Base-by-base conservation (phyloP, 2,797 vertebrate genomes). In the Siniperca undulata region DNA sequence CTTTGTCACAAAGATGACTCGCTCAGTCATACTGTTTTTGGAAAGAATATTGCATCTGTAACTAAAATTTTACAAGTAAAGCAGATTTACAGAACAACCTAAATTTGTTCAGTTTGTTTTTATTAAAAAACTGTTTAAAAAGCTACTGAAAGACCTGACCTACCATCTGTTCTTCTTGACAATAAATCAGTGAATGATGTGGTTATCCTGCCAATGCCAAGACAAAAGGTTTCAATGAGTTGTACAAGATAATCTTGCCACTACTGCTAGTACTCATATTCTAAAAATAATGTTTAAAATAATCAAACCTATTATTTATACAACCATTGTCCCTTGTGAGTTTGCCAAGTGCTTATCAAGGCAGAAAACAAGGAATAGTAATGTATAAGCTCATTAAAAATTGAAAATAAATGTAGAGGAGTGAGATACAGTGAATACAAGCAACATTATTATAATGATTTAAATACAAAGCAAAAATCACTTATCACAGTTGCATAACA, bases 1-100 rank as follows among this genome's bases (percentile, higher is more conserved):
- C 34, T 67, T 59, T 66, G 46, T 65, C 52, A 70, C 24, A 75
- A 53, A 44, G 70, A 78, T 58, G 48, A 42, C 7, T 82, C 8
- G 1, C 42, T 53, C 4, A 5, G 48, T 70, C 12, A 10, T 0
- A 4, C 27, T 40, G 30, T 22, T 52, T 52, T 73, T 68, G 11
- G 20, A 53, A 44, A 52, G 7, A 58, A 65, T 53, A 61, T 56
- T 56, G 38, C 48, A 19, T n/a, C 17, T 50, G 34, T 24, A n/a
- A 36, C 27, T 5, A 16, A 52, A 60, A 22, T 50, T 4, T 10
- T 53, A 20, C 12, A 11, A 22, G 27, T 27, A 7, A 55, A 61
- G 48, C 50, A 56, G 58, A 76, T 70, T 65, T 64, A 48, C 17
- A 55, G 19, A 50, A 36, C 20, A 42, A 0, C 34, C 20, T 34